phyloP scores from a whole-genome alignment of 2,797 vertebrate genomes.

The Thamnophis elegans region DNA sequence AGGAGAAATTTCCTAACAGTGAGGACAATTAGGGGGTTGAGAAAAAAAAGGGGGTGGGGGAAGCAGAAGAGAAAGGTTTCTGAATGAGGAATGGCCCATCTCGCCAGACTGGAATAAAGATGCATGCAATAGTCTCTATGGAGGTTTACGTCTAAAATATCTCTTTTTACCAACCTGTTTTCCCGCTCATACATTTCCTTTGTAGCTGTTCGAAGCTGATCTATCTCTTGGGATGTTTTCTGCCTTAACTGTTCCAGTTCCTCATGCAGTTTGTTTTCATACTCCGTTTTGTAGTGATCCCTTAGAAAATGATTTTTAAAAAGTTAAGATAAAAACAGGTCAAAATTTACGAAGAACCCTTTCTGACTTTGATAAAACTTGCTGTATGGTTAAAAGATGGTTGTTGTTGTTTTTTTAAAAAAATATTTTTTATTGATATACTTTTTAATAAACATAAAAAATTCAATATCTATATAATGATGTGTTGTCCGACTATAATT shows the following conservation, averaged over 20 bases:
- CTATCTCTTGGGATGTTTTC: constrained; percentile 93
- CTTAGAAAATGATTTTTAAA: constrained; percentile 66
- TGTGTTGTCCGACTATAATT: too few relatives aligned
- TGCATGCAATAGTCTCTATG: background rate
- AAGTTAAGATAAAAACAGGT: background rate
- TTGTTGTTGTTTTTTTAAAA: too few relatives aligned
- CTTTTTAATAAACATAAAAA: too few relatives aligned
- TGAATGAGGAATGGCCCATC: background rate
- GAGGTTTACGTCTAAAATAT: background rate
- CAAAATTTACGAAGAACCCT: background rate
- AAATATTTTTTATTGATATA: too few relatives aligned
- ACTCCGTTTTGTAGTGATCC: constrained; percentile 92
- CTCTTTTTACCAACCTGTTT: constrained; percentile 82
- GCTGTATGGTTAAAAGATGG: background rate
- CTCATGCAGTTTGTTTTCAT: constrained; percentile 86
- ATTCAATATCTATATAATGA: too few relatives aligned
- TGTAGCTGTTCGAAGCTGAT: constrained; percentile 87
- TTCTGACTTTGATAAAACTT: background rate
- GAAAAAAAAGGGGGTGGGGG: too few relatives aligned
- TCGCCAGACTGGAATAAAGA: background rate
- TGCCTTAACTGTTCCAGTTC: constrained; percentile 90
- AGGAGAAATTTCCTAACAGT: too few relatives aligned
- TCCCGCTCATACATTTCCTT: constrained; percentile 98
- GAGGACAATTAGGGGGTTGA: too few relatives aligned
- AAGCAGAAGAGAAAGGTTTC: background rate